phyloP scores from a whole-genome alignment of 2,888 invertebrate species.

The Drosophila melanocephala region DNA sequence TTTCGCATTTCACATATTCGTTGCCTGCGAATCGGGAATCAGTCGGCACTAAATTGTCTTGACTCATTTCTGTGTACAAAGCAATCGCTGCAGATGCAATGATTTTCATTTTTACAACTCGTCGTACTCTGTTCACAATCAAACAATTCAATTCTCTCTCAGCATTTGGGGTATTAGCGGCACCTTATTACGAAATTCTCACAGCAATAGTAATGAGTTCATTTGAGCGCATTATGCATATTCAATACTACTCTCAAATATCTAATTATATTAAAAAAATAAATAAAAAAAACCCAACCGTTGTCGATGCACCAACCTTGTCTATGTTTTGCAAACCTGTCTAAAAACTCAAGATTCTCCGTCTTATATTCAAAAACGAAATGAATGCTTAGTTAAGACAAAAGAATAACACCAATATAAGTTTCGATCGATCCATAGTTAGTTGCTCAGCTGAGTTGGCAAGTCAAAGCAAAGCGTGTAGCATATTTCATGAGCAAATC shows the following conservation, averaged over 20 bases:
- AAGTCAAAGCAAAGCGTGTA: too few relatives aligned
- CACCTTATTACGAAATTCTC: slow-evolving; percentile 22
- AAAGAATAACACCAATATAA: too few relatives aligned
- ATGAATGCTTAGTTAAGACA: background rate
- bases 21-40: slow-evolving; percentile 11
- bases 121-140: slow-evolving; percentile 42
- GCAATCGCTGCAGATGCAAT: slow-evolving; percentile 31
- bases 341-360: background rate
- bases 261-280: background rate
- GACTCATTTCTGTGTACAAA: slow-evolving; percentile 26
- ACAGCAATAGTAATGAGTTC: background rate
- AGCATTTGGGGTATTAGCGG: background rate
- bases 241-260: background rate
- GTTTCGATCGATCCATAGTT: background rate
- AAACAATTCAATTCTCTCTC: slow-evolving; percentile 30
- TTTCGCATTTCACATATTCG: slow-evolving; percentile 23
- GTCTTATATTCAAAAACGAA: background rate
- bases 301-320: background rate
- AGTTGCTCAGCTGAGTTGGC: background rate
- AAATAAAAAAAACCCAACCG: background rate
- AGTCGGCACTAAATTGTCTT: slow-evolving; percentile 20
- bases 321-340: background rate
- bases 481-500: background rate
- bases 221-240: background rate
- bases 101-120: slow-evolving; percentile 4